Base-by-base conservation (phyloP, 1,140 invertebrate genomes). In the Pseudoatta argentina region DNA sequence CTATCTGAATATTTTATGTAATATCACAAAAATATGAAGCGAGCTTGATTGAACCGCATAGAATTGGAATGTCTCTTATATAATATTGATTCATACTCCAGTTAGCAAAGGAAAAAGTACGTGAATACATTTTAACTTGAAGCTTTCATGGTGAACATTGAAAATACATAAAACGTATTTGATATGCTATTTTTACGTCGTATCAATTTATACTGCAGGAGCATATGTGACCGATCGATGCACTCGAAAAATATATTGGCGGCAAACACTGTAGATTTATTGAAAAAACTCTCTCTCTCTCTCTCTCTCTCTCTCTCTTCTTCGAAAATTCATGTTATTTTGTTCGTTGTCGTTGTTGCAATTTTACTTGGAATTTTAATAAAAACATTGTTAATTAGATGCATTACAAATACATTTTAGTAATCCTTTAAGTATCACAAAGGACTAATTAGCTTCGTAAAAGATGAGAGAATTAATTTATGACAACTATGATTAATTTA, bases 51-150 rank as follows among this genome's bases (percentile, higher is more conserved):
- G 67, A 18, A 39, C 10, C 18, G 61, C 21, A 59, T 61, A 16
- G 18, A 73, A 82, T 48, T 61, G 21, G 6, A 44, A 24, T 44
- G 18, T 73, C 55, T 72, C 48, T 82, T 59, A 30, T 24, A 48
- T 82, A 61, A 82, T 59, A 73, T 82, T 82, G 79, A 82, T 4
- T 59, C 67, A 18, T 72, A 48, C 5, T 59, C 44, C 18, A 82
- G 39, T n/a, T 48, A 61, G 53, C n/a, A 30, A 73, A 57, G 16
- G 14, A 30, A 72, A 57, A 39, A 44, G n/a, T 71, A 16, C 21
- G 66, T 16, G 27, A 66, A 73, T 72, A 69, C 18, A 73, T 72
- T 73, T 82, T 51, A 59, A 73, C 79, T 48, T 73, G 67, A 16
- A 59, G 39, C 44, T 48, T 21, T 73, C 53, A 39, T 24, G n/a